Conservation (phyloP, 2,797 vertebrate species). For the Acrossocheilus fasciatus region DNA sequence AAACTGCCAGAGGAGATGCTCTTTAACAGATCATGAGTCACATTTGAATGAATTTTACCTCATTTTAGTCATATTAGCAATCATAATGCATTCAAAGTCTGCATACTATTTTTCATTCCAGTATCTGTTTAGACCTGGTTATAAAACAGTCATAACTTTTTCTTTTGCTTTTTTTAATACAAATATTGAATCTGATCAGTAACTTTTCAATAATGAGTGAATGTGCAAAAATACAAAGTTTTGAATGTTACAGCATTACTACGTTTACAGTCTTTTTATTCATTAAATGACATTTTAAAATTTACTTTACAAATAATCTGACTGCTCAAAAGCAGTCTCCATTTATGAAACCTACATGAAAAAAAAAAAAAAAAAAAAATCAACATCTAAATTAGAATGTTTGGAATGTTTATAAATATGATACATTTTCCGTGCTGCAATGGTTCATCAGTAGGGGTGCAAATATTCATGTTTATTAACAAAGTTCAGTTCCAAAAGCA, state of each 20-base stretch:
- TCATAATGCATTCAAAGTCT: neutral
- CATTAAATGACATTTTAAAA: neutral
- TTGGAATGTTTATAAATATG: neutral
- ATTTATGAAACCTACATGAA: neutral
- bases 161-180: neutral
- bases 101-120: neutral
- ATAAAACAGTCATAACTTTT: neutral
- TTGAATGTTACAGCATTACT: neutral
- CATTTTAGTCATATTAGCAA: neutral
- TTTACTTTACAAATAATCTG: neutral
- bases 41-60: neutral
- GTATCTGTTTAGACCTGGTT: neutral
- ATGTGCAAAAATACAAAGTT: neutral
- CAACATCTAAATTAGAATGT: neutral
- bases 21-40: neutral
- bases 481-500: neutral
- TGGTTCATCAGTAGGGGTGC: neutral
- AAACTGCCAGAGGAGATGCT: neutral
- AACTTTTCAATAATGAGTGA: neutral
- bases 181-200: neutral
- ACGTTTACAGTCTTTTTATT: neutral
- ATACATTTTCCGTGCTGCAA: neutral
- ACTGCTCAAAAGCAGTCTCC: neutral
- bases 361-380: neutral
- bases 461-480: neutral